Evolutionary conservation across 1,140 invertebrate species (phyloP).

Genomic region (Neodiprion fabricii): DNA sequence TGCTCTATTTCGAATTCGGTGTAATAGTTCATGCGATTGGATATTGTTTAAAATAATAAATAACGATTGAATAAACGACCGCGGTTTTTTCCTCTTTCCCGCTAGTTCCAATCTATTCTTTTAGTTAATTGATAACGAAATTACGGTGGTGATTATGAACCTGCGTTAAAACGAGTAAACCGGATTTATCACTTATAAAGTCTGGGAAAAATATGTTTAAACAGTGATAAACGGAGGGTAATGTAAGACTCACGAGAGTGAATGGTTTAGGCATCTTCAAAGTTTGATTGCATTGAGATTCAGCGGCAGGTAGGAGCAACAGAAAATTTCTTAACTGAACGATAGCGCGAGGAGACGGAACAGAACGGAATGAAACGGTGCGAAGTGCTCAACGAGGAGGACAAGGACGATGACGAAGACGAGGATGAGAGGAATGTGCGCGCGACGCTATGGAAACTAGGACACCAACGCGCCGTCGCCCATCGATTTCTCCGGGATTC

Average conservation of each 20-base stretch:
- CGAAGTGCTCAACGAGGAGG: background rate
- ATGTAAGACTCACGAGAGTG: background rate
- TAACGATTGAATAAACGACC: no score
- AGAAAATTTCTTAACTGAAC: constrained; percentile 5
- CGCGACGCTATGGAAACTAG: constrained; percentile 47
- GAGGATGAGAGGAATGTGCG: constrained; percentile 40
- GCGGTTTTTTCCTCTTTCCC: no score
- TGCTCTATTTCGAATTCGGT: no score
- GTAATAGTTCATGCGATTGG: no score
- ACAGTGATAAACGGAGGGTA: background rate
- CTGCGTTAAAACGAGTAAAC: no score
- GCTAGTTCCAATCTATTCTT: no score
- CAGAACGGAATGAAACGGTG: constrained; percentile 6
- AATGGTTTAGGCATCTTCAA: constrained; percentile 3
- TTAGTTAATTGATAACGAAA: no score
- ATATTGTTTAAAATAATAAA: no score
- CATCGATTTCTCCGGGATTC: constrained; percentile 60
- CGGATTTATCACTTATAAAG: no score
- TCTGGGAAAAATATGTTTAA: no score
- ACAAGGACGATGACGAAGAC: background rate
- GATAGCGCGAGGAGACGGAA: constrained; percentile 3
- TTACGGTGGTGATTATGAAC: no score
- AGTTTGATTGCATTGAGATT: constrained; percentile 3
- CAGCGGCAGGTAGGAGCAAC: background rate
- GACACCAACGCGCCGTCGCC: constrained; percentile 55